Percentiles rank a stretch among this genome's conserved stretches.
These are phyloP conservation scores for Hypotaenidia philippensis DNA, from an alignment of 2,797 vertebrate species.

Conservation along the genomic window DNA sequence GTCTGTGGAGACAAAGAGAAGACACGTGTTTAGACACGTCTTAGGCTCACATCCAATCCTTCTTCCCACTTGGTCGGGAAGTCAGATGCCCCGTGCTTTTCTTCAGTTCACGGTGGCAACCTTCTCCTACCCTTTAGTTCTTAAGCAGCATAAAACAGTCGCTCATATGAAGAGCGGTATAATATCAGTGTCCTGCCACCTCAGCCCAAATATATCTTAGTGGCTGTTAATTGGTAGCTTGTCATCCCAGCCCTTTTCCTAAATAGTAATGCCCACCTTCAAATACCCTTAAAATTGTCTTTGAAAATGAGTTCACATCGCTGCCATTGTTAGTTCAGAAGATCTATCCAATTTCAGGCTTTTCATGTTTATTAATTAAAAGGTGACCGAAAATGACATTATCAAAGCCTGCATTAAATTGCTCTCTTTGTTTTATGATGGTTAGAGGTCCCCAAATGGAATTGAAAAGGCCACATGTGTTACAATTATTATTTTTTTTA, in stretches of 20 bases:
- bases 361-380: slow-evolving; percentile 70
- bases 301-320: slow-evolving; percentile 23
- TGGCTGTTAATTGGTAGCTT: not conserved
- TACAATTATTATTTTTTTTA: slow-evolving; percentile 35
- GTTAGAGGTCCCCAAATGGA: slow-evolving; percentile 37
- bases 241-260: not conserved
- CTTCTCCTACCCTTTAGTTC: not conserved
- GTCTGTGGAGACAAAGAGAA: slow-evolving; percentile 25
- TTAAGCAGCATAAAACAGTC: not conserved
- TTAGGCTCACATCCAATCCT: slow-evolving; percentile 15
- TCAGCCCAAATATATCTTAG: not conserved
- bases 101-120: not conserved
- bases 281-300: slow-evolving; percentile 31
- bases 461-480: slow-evolving; percentile 49
- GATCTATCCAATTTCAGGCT: slow-evolving; percentile 27
- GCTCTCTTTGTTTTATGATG: slow-evolving; percentile 42
- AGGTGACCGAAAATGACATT: slow-evolving; percentile 51
- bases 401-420: slow-evolving; percentile 49
- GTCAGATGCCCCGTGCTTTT: not conserved
- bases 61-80: not conserved
- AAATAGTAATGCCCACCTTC: slow-evolving; percentile 36
- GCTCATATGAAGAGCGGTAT: not conserved
- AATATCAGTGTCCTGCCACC: not conserved
- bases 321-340: slow-evolving; percentile 49
- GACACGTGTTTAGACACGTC: not conserved